phyloP scores from a whole-genome alignment of 2,797 vertebrate species.

The Rhyacichthys aspro region DNA sequence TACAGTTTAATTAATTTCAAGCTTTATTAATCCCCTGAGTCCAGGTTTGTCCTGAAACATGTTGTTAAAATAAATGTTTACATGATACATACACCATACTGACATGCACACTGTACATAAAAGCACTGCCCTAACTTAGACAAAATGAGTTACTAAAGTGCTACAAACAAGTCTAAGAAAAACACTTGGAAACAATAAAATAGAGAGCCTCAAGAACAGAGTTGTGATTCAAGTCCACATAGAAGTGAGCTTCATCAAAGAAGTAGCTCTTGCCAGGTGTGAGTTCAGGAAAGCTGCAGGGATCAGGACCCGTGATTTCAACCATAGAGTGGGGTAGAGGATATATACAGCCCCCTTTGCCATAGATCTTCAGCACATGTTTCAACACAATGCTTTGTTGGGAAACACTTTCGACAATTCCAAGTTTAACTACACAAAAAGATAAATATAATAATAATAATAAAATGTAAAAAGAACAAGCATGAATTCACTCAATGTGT shows the following conservation, averaged over 20 bases:
- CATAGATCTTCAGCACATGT: slow-evolving; percentile 26
- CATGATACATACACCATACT: too few species aligned
- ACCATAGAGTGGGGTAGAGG: neutral
- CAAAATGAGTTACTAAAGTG: neutral
- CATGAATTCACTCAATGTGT: too few species aligned
- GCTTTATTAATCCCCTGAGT: too few species aligned
- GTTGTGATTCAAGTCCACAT: slow-evolving; percentile 20
- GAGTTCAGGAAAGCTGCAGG: slow-evolving; percentile 21
- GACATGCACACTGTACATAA: too few species aligned
- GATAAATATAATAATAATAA: neutral
- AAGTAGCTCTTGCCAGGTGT: slow-evolving; percentile 41
- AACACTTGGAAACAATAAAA: slow-evolving; percentile 46
- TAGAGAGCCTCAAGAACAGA: slow-evolving; percentile 25
- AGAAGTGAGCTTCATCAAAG: slow-evolving; percentile 21
- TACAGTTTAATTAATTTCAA: too few species aligned
- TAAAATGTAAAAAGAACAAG: neutral
- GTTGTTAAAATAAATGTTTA: too few species aligned
- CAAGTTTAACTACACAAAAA: slow-evolving; percentile 38
- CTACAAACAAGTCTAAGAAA: neutral
- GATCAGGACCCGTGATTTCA: neutral
- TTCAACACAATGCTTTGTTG: slow-evolving; percentile 15
- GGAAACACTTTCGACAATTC: slow-evolving; percentile 49
- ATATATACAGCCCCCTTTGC: neutral
- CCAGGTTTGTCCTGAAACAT: too few species aligned
- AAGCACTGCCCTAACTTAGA: too few species aligned